Percentiles rank a stretch among this genome's conserved stretches.
phyloP scores from a whole-genome alignment of 2,113 vertebrate species.

The Sarotherodon lohbergeri region DNA sequence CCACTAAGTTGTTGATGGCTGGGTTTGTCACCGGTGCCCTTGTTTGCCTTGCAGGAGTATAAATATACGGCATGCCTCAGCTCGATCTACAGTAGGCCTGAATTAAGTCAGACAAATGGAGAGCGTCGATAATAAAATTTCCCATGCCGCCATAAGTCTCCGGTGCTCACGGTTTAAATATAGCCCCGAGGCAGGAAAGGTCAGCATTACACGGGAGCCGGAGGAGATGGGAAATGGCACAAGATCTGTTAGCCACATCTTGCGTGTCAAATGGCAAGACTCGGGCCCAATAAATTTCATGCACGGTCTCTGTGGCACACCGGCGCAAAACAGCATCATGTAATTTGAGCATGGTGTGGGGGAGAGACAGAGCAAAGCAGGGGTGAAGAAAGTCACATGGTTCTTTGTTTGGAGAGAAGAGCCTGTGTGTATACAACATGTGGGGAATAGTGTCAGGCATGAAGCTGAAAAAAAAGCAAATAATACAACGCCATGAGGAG shows the following conservation, averaged over 20 bases:
- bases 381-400: neutral
- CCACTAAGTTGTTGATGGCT: constrained; percentile 1
- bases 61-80: constrained; percentile 36
- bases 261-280: constrained; percentile 47
- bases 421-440: neutral
- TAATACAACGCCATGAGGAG: neutral
- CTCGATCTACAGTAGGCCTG: constrained; percentile 18
- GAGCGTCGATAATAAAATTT: constrained; percentile 60
- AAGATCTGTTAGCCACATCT: constrained; percentile 51
- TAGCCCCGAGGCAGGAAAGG: constrained; percentile 63
- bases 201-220: constrained; percentile 40
- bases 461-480: neutral
- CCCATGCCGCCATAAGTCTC: constrained; percentile 48
- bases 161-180: constrained; percentile 61
- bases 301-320: constrained; percentile 24
- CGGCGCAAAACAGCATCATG: constrained; percentile 14
- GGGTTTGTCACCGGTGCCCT: constrained; percentile 33
- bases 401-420: neutral
- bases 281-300: constrained; percentile 46
- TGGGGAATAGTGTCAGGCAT: neutral
- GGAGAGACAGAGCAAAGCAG: neutral
- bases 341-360: constrained; percentile 25
- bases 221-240: constrained; percentile 49
- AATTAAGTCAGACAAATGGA: constrained; percentile 63
- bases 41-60: constrained; percentile 41